These are phyloP conservation scores for Cettia cetti DNA, from an alignment of 2,113 vertebrate genomes.

Conservation along the genomic window DNA sequence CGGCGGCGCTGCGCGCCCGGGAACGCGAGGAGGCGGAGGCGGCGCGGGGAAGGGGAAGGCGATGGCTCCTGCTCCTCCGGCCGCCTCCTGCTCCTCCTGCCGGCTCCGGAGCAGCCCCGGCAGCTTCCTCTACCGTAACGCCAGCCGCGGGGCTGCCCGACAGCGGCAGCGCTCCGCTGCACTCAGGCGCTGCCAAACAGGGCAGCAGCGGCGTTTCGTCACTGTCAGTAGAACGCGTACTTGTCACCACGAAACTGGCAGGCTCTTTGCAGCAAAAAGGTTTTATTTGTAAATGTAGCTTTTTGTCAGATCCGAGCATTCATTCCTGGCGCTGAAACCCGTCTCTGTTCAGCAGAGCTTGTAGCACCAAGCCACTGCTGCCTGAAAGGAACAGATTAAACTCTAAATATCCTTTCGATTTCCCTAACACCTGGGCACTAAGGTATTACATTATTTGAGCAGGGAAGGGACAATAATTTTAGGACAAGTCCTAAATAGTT, in stretches of 20 bases:
- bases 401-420: not conserved
- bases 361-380: not conserved
- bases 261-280: not conserved
- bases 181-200: fast-evolving
- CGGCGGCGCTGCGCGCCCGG: not conserved
- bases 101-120: not conserved
- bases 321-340: not conserved
- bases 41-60: not conserved
- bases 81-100: not conserved
- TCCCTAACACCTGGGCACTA: not conserved
- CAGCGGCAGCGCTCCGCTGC: fast-evolving
- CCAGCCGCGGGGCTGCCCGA: no score
- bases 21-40: not conserved
- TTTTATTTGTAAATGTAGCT: not conserved
- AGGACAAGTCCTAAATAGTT: not conserved
- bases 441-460: not conserved
- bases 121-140: fast-evolving
- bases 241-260: not conserved
- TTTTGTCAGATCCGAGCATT: not conserved
- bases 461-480: not conserved
- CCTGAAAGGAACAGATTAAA: not conserved
- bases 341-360: not conserved
- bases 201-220: not conserved
- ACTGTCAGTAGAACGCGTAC: fast-evolving
- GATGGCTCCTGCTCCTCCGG: no score